Conservation (phyloP, 2,113 vertebrate species). For the Epinephelus fuscoguttatus region DNA sequence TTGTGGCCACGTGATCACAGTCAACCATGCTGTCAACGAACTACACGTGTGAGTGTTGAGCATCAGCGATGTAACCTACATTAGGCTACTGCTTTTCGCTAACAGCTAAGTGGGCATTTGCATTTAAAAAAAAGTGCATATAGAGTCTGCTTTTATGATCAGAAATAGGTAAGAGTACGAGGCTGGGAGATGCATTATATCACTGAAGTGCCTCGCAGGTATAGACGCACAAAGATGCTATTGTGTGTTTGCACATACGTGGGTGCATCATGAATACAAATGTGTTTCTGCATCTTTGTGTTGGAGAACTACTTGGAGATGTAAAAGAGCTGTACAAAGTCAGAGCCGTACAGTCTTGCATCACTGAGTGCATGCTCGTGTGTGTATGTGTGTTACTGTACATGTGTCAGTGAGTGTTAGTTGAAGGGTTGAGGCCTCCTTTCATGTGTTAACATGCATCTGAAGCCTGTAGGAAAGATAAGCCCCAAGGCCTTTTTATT, state of each 20-base stretch:
- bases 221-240: background rate
- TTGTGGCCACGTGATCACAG: too few species aligned
- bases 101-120: too few species aligned
- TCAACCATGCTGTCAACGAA: too few species aligned
- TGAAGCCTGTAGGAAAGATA: conserved; percentile 32
- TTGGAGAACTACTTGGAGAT: background rate
- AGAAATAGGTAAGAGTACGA: too few species aligned
- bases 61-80: too few species aligned
- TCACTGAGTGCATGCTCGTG: background rate
- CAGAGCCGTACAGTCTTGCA: background rate
- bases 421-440: background rate
- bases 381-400: conserved; percentile 5
- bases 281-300: background rate
- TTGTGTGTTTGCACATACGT: too few species aligned
- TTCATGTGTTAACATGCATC: conserved; percentile 51
- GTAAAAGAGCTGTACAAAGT: background rate
- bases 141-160: too few species aligned
- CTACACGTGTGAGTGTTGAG: too few species aligned
- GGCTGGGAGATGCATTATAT: background rate
- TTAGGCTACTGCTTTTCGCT: too few species aligned
- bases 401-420: conserved; percentile 22
- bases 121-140: too few species aligned
- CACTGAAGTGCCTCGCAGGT: background rate
- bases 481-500: background rate
- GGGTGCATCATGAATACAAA: conserved; percentile 4